Base-by-base conservation (phyloP, 2,797 vertebrate species). In the Betta splendens region DNA sequence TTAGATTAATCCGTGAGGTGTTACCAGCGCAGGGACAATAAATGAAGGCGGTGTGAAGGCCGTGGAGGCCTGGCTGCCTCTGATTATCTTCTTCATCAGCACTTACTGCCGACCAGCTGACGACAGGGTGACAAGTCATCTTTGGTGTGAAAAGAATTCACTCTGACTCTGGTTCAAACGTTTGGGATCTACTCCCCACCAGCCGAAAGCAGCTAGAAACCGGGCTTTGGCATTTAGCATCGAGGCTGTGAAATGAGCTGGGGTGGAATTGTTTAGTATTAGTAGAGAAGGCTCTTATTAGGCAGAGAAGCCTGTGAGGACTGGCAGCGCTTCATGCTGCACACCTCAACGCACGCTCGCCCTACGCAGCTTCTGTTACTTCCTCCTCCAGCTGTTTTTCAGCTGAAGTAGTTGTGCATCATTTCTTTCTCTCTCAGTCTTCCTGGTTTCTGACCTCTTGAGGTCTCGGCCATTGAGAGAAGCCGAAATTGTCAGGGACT, bases 91-190 rank as follows among this genome's bases (percentile, higher is more conserved):
- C 12, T 21, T 31, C 16, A 31, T 47, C 23, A 23, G 3, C 17
- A 8, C 31, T 31, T 18, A 12, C 36, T 48, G 21, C 18, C 16
- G 50, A 21, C 25, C 31, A n/a, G 29, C 55, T n/a, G 48, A 43
- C 13, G 15, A 53, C 6, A 21, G 15, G 43, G 61, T 35, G 49
- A 18, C 1, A 11, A 54, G 56, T 61, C 33, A 36, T 48, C 45
- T 54, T 26, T 17, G 31, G 29, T 15, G 35, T 16, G 36, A 48
- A 62, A 42, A 57, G n/a, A n/a, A 39, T 31, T 53, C 17, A n/a
- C 15, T 40, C n/a, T 53, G 25, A 15, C 16, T 7, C 22, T 17
- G 7, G 16, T 38, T 18, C n/a, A 26, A 22, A 17, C 3, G n/a
- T 22, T 16, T 1, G 40, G 23, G 46, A 15, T 21, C 22, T 25